phyloP scores from a whole-genome alignment of 1,140 invertebrate genomes.

The Solenopsis invicta region DNA sequence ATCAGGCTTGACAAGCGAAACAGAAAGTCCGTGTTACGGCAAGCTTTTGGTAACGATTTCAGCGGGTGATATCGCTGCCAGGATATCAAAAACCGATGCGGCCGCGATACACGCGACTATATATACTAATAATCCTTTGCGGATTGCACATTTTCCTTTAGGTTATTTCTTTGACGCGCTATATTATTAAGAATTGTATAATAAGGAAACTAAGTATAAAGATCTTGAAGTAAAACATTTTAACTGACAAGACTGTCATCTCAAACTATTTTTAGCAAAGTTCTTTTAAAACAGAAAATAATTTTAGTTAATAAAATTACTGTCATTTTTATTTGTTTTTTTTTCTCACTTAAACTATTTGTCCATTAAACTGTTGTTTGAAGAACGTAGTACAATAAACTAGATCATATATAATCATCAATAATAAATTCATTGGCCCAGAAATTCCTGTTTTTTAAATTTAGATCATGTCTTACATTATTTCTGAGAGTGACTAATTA shows the following conservation, averaged over 20 bases:
- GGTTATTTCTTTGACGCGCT: neutral
- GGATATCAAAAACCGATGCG: conserved; percentile 77
- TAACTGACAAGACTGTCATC: neutral
- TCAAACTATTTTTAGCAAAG: neutral
- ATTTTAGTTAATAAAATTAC: neutral
- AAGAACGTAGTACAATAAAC: neutral
- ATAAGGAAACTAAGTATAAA: neutral
- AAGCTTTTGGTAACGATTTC: conserved; percentile 84
- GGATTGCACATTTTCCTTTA: conserved; percentile 8
- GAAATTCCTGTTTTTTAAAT: neutral
- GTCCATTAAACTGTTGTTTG: neutral
- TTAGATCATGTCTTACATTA: neutral
- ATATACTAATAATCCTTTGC: conserved; percentile 24
- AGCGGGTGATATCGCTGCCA: conserved; percentile 82
- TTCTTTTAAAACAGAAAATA: neutral
- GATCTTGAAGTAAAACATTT: neutral
- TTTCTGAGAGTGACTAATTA: neutral
- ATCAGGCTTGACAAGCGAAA: conserved; percentile 74
- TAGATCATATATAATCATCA: neutral
- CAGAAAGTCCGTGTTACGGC: conserved; percentile 78
- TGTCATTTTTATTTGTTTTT: neutral
- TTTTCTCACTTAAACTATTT: neutral
- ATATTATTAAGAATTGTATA: neutral
- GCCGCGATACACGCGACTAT: conserved; percentile 22
- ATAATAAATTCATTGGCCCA: neutral